These are phyloP conservation scores for Cataglyphis altisquamis DNA, from an alignment of 2,888 invertebrate genomes.

Conservation along the genomic window DNA sequence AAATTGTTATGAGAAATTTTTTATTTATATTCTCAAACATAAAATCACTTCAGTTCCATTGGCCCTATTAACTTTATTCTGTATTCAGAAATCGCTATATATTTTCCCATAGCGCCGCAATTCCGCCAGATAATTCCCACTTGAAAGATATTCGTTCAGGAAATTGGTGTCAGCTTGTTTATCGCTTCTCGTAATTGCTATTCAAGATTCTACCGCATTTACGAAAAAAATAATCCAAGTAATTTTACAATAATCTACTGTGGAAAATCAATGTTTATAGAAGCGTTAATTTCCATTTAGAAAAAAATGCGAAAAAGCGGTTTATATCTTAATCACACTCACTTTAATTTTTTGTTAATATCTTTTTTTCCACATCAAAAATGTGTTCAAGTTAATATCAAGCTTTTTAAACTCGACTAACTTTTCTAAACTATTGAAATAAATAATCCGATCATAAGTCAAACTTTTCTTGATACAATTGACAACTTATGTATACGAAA, in stretches of 20 bases:
- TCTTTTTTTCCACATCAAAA: background rate
- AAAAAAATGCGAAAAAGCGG: conserved; percentile 41
- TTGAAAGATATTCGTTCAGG: conserved; percentile 56
- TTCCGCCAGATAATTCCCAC: conserved; percentile 46
- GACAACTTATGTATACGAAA: background rate
- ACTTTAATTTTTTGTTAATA: conserved; percentile 22
- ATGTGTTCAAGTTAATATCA: background rate
- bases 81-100: conserved; percentile 40
- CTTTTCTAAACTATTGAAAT: background rate
- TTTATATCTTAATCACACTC: conserved; percentile 44
- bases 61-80: background rate
- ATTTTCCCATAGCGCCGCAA: conserved; percentile 28
- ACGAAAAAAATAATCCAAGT: conserved; percentile 59
- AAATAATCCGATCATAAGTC: background rate
- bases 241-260: conserved; percentile 43
- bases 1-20: conserved; percentile 11
- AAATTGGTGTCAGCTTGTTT: conserved; percentile 60
- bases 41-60: background rate
- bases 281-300: conserved; percentile 43
- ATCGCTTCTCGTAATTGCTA: conserved; percentile 36
- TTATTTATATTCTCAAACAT: conserved; percentile 4
- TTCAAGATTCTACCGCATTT: conserved; percentile 57
- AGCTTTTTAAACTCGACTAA: background rate
- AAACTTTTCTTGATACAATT: background rate
- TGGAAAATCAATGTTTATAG: conserved; percentile 49